A percentile compares a stretch with the other conserved stretches of the same genome.
Conservation (phyloP, 2,797 vertebrate genomes). For the Nannoperca australis region DNA sequence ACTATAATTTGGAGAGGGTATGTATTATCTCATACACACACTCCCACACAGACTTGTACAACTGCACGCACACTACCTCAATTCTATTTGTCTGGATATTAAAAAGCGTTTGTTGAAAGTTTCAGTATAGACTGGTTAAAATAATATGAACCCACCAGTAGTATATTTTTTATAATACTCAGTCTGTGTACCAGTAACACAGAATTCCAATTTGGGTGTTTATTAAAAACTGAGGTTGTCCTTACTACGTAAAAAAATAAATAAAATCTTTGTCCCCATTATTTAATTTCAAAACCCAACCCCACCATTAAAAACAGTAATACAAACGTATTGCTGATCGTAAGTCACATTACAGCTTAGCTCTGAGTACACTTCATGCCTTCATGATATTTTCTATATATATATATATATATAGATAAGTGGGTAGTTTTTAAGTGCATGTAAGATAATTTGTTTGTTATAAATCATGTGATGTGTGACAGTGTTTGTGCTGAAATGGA, state of each 20-base stretch:
- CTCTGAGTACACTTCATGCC: not conserved
- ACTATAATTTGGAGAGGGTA: slow-evolving; percentile 8
- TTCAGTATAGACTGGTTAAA: slow-evolving; percentile 8
- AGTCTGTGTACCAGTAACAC: not conserved
- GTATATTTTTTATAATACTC: not conserved
- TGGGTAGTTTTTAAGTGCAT: not conserved
- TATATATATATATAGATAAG: not conserved
- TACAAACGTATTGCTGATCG: not conserved
- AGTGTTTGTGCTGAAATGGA: slow-evolving; percentile 16
- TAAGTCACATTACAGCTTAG: not conserved
- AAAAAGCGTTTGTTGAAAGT: slow-evolving; percentile 28
- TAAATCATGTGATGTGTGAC: not conserved
- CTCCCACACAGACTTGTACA: slow-evolving; percentile 29
- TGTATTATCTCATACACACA: slow-evolving; percentile 27
- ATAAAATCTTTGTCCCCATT: not conserved
- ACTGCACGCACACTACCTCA: slow-evolving; percentile 31
- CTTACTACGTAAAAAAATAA: not conserved
- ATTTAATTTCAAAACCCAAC: slow-evolving; percentile 1
- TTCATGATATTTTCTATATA: slow-evolving; percentile 17
- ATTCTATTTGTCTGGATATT: slow-evolving; percentile 27
- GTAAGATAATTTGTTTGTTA: not conserved
- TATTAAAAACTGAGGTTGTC: not conserved
- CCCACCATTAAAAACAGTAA: not conserved
- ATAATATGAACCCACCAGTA: not conserved
- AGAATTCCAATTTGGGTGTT: not conserved